Evolutionary conservation across 64 coral and sea anemone species (phyloP), one percentile per base, ranked within the genome.

Genomic region (Exaiptasia diaphana): DNA sequence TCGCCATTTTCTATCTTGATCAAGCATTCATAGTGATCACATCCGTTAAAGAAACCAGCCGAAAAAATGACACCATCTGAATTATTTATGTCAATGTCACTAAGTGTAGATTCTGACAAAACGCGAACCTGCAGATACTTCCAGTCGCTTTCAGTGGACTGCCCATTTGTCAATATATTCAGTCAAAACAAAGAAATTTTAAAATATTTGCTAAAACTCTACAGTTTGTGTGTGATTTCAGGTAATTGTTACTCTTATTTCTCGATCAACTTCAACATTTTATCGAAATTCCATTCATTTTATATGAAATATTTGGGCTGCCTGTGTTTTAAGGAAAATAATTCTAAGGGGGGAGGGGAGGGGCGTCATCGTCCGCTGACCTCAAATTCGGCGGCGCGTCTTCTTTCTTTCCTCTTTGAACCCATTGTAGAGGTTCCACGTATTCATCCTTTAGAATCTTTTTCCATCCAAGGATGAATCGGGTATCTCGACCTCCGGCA

Each of bases 381-480:
- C n/a, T 20, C 13, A 85, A 68, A 30, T 36, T 35, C 15, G 37
- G 29, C 41, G 71, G 55, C 91, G 63, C 73, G 48, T 53, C 27
- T n/a, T 8, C 54, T 72, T 53, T 78, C 78, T 61, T 88, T 75
- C 85, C 74, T 62, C 75, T 76, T 86, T 76, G 90, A 83, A 88
- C 80, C 64, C 85, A 73, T 77, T 93, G 85, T 83, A 72, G 71
- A 68, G 79, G 79, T 89, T 94, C 91, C 91, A 95, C 91, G 91
- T 95, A 89, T 76, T 85, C 73, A 71, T 43, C 67, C 65, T 58
- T 62, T 37, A 70, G 59, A 84, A 95, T 95, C 91, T 73, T 74
- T 77, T 95, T 89, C 86, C 91, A 95, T 89, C 91, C 10, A 38
- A 95, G 91, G 86, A 95, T 95, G 91, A 85, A 85, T 83, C 65